Evolutionary conservation across 2,797 vertebrate genomes (phyloP).

Genomic region (Xiphorhynchus erythropygius): DNA sequence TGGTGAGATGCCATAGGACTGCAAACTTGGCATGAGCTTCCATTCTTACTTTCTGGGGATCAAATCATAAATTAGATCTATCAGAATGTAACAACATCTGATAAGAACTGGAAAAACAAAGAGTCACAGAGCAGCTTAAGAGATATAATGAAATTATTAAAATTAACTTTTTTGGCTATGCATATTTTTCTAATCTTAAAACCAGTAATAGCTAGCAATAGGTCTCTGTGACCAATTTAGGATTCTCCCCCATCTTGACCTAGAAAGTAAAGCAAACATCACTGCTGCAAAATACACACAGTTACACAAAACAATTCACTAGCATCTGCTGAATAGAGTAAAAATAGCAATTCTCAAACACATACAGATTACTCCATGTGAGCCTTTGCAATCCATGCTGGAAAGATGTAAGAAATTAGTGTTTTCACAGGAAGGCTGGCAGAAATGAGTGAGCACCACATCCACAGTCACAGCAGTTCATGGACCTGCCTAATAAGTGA

Average conservation of each 20-base stretch:
- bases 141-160: background rate
- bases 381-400: background rate
- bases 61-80: slow-evolving; percentile 36
- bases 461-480: background rate
- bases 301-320: background rate
- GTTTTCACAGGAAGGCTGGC: background rate
- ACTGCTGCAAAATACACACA: background rate
- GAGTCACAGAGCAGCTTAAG: background rate
- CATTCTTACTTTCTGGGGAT: slow-evolving; percentile 88
- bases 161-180: background rate
- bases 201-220: background rate
- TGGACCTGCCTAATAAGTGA: background rate
- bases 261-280: background rate
- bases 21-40: slow-evolving; percentile 97
- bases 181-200: background rate
- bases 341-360: background rate
- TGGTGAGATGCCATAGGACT: slow-evolving; percentile 96
- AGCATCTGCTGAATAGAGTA: background rate
- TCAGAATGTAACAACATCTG: background rate
- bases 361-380: background rate
- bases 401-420: background rate
- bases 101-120: background rate
- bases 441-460: background rate
- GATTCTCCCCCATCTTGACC: background rate
- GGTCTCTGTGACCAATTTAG: background rate